These are phyloP conservation scores for Heterotis niloticus DNA, from an alignment of 2,113 vertebrate species.

Conservation along the genomic window DNA sequence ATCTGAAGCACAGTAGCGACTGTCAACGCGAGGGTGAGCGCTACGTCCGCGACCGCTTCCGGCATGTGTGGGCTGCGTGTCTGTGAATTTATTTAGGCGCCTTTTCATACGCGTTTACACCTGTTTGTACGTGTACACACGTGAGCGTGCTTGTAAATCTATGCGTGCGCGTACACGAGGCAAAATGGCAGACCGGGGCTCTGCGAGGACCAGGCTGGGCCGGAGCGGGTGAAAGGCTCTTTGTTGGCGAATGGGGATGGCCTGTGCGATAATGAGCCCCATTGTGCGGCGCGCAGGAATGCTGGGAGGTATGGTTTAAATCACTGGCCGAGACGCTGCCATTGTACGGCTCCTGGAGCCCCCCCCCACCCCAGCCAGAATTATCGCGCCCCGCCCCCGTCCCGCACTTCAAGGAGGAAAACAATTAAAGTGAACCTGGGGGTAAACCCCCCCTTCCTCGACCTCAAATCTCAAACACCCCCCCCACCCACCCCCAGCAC, in stretches of 20 bases:
- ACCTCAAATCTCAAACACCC: conserved; percentile 51
- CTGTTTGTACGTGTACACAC: conserved; percentile 14
- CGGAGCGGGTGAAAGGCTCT: conserved; percentile 35
- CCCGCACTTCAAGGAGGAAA: conserved; percentile 76
- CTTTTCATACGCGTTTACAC: background rate
- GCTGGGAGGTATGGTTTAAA: conserved; percentile 53
- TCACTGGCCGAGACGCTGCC: conserved; percentile 53
- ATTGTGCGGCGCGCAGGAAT: conserved; percentile 52
- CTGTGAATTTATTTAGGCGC: too few relatives aligned
- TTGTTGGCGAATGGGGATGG: conserved; percentile 29
- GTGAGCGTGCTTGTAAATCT: background rate
- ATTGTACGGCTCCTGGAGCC: conserved; percentile 49
- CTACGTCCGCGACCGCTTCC: too few relatives aligned
- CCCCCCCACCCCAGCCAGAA: conserved; percentile 41
- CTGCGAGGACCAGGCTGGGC: background rate
- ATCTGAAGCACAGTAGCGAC: too few relatives aligned
- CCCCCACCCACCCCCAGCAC: conserved; percentile 66
- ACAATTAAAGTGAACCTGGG: conserved; percentile 77
- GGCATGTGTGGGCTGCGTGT: too few relatives aligned
- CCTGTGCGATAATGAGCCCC: conserved; percentile 45
- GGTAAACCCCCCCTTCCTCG: conserved; percentile 67
- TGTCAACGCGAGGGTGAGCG: too few relatives aligned
- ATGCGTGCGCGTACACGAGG: conserved; percentile 24
- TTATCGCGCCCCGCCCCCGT: conserved; percentile 56
- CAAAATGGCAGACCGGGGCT: background rate